Base-by-base conservation (phyloP, 1,140 invertebrate species). In the Meteorus sp. region DNA sequence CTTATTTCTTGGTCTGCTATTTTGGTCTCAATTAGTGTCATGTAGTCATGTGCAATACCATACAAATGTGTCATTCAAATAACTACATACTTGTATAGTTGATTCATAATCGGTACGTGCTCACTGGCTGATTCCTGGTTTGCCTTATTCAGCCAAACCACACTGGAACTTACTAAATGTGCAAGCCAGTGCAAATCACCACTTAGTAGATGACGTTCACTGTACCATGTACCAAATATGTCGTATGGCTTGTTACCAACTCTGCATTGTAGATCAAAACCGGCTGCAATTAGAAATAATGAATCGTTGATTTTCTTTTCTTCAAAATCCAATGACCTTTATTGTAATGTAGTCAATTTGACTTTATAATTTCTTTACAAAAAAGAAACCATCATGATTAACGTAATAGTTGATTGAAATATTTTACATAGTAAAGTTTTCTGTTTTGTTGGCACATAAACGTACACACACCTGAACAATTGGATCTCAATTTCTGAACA, bases 201-300 rank as follows among this genome's bases (percentile, higher is more conserved):
- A 17, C 91, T 93, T 39, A 95, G 72, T 3, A 94, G 78, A 76
- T 92, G 89, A 63, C 85, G 84, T 68, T 94, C 90, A 70, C 89
- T 92, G 67, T 91, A 94, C 92, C 92, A 95, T 33, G 90, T 89
- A 13, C 92, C 92, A 80, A 94, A 94, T 63, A 94, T 89, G 76
- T 94, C 92, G 69, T 93, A 94, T 0, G 93, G 93, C 62, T 93
- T 92, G 79, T 93, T 94, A 19, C 87, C 83, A 4, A 94, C 88
- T 52, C 91, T 81, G 67, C 91, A 93, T 68, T 92, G 89, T 8
- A 94, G 79, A 65, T 86, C 76, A 69, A 92, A 92, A 13, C 83
- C 83, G 73, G 84, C 87, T 86, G 62, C 47, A 75, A 72, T 61
- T 54, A 23, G 17, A 41, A 27, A 1, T 1, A 44, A 44, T 44